These are phyloP conservation scores for Galeruca laticollis DNA, from an alignment of 2,888 invertebrate species.

Conservation along the genomic window DNA sequence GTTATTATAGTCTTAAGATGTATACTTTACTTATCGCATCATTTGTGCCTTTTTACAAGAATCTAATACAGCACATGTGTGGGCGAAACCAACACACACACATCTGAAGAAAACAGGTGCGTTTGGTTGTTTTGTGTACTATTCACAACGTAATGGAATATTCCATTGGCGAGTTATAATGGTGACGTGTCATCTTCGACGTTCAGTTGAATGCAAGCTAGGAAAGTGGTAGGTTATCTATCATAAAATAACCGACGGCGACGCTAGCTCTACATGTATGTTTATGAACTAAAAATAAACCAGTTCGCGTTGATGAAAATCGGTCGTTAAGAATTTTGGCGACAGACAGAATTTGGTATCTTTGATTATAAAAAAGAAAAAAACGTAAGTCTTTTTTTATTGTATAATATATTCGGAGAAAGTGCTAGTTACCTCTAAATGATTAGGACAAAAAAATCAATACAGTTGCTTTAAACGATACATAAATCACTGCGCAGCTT, in stretches of 20 bases:
- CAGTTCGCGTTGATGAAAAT: not conserved
- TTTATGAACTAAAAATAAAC: slow-evolving; percentile 14
- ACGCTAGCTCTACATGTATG: slow-evolving; percentile 3
- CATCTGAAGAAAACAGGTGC: slow-evolving; percentile 13
- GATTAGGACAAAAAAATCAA: slow-evolving; percentile 3
- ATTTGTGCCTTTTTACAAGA: not conserved
- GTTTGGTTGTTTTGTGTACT: not conserved
- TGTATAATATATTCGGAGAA: slow-evolving; percentile 1
- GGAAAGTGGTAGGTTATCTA: slow-evolving; percentile 7
- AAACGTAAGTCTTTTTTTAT: slow-evolving; percentile 11
- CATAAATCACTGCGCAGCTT: not conserved
- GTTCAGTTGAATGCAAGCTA: slow-evolving; percentile 21
- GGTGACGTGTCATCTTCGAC: not conserved
- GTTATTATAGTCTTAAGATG: no score
- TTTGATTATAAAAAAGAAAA: not conserved
- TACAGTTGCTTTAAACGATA: slow-evolving; percentile 6
- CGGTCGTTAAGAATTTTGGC: not conserved
- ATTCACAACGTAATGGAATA: not conserved
- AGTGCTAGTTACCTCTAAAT: not conserved
- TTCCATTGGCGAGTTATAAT: slow-evolving; percentile 14
- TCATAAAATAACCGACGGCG: not conserved
- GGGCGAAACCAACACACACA: not conserved
- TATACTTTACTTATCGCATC: no score
- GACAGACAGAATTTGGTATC: not conserved
- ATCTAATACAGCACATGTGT: not conserved